Base-by-base conservation (phyloP, 2,797 vertebrate species). In the Channa striata region DNA sequence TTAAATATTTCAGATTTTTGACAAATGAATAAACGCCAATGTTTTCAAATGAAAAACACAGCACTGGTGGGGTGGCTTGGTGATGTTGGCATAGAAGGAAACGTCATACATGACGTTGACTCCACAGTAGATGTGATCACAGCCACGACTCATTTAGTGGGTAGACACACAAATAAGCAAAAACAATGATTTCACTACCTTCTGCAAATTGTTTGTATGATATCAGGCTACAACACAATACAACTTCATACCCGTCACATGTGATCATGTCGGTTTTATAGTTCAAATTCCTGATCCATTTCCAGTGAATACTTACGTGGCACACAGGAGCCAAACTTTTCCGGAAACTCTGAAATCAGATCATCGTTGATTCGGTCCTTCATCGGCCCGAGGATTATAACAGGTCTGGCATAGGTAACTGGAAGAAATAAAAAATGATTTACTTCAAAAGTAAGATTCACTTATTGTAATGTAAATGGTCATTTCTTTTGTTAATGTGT, bases 321-420 rank as follows among this genome's bases (percentile, higher is more conserved):
- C 58, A 99, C 98, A 73, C 98, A 99, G 0, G 97, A 99, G 46
- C 98, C 97, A 91, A 99, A 99, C 87, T 99, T 99, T 78, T 99
- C 97, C 23, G 98, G 98, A 80, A 98, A 99, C 87, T 99, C 98
- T 4, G 96, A 98, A 92, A 99, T 99, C 83, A 99, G 95, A 85
- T 99, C 97, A 21, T 99, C 97, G 2, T 99, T 99, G 90, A 99
- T 95, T 68, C 97, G 94, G 91, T 99, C 98, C 92, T 99, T 99
- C 96, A 99, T 98, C 7, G 98, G 97, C 40, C 98, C 98, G 50
- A 99, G 94, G 87, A 99, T 99, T 78, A 99, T 99, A 81, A 99
- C 94, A 0, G 98, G 98, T 74, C 98, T 94, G 81, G 97, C 97
- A 64, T 99, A 99, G 92, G 91, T 95, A 88, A 99, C 98, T 99